phyloP scores from a whole-genome alignment of 2,113 vertebrate genomes.

The Poecilia latipinna region DNA sequence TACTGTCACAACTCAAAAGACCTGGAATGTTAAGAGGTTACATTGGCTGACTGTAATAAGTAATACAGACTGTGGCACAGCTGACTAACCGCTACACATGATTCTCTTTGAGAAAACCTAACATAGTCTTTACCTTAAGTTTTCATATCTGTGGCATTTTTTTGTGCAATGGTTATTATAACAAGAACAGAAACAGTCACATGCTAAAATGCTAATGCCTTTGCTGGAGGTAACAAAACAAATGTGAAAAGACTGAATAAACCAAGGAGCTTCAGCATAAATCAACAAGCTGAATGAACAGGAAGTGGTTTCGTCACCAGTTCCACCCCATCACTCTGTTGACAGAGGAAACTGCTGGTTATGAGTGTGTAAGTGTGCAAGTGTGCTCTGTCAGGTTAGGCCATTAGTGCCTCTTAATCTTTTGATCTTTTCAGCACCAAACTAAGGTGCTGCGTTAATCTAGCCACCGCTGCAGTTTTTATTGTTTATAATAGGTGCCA shows the following conservation, averaged over 20 bases:
- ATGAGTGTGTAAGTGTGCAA: background rate
- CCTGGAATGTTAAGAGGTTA: no score
- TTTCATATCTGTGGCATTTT: no score
- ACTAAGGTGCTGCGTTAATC: background rate
- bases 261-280: conserved; percentile 8
- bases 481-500: no score
- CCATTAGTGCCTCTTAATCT: background rate
- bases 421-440: background rate
- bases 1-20: no score
- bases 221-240: conserved; percentile 7
- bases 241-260: conserved; percentile 22
- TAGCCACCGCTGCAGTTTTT: background rate
- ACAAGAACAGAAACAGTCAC: background rate
- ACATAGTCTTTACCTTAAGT: no score
- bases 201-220: background rate
- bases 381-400: background rate
- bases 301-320: conserved; percentile 73
- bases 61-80: no score
- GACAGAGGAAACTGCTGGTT: conserved; percentile 17
- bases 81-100: no score
- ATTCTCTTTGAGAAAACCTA: no score
- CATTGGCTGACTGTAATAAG: background rate
- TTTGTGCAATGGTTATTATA: no score
- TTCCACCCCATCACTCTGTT: background rate
- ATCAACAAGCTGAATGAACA: conserved; percentile 42